Evolutionary conservation across 2,113 vertebrate species (phyloP).

Genomic region (Cebus imitator): DNA sequence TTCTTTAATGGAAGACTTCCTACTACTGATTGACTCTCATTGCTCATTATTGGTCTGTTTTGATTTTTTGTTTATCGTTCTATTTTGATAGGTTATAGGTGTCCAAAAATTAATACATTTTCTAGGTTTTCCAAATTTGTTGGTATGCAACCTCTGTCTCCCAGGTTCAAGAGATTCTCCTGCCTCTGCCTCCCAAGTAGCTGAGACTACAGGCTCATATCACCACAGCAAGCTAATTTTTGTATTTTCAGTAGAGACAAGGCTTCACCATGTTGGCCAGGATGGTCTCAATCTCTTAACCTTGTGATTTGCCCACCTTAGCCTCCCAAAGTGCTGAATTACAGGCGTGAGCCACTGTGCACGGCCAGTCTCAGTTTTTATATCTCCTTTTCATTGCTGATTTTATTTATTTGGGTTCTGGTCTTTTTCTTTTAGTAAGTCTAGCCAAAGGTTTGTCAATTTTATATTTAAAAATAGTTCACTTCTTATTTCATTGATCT

Average conservation of each 20-base stretch:
- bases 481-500: background rate
- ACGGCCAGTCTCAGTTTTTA: too few species aligned
- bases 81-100: background rate
- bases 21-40: background rate
- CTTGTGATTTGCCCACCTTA: too few species aligned
- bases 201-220: too few species aligned
- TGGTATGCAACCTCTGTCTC: background rate
- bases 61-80: background rate
- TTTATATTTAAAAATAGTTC: background rate
- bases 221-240: too few species aligned
- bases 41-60: background rate
- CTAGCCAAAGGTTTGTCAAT: background rate
- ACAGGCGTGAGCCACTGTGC: fast-evolving
- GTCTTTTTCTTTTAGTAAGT: background rate
- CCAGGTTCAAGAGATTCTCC: too few species aligned
- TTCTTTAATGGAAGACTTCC: background rate
- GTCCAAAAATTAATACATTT: background rate
- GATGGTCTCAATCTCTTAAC: too few species aligned
- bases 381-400: background rate
- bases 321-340: too few species aligned
- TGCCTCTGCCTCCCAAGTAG: too few species aligned
- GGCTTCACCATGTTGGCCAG: too few species aligned
- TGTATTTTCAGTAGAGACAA: too few species aligned
- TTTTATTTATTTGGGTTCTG: background rate
- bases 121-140: background rate